phyloP scores from a whole-genome alignment of 2,113 vertebrate genomes.

The Podarcis muralis region DNA sequence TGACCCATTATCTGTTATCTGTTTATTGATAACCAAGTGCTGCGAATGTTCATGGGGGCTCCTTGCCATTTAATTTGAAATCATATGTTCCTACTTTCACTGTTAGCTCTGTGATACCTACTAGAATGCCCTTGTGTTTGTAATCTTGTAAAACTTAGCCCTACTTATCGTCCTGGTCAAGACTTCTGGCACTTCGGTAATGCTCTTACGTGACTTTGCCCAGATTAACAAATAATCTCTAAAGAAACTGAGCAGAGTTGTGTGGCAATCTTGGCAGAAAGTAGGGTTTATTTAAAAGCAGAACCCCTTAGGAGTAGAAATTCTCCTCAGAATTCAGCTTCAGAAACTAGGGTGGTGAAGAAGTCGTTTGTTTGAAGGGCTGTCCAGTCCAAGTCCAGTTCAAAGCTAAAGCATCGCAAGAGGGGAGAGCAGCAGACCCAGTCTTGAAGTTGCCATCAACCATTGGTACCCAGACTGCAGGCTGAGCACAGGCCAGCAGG shows the following conservation, averaged over 20 bases:
- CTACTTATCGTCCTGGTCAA: background rate
- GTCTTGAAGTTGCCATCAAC: too few species aligned
- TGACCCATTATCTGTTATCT: too few species aligned
- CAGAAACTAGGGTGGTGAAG: background rate
- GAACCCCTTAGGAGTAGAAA: background rate
- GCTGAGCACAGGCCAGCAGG: too few species aligned
- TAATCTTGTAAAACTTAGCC: background rate
- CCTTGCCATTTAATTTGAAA: background rate
- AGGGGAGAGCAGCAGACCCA: too few species aligned
- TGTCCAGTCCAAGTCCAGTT: too few species aligned
- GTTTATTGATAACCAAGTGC: too few species aligned
- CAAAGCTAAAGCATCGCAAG: too few species aligned
- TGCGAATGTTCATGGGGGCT: background rate
- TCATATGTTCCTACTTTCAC: background rate
- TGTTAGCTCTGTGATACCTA: background rate
- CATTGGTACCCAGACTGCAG: too few species aligned
- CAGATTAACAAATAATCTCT: too few species aligned
- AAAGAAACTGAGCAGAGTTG: background rate
- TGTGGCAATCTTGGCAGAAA: background rate
- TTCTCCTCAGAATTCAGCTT: background rate
- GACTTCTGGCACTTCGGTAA: background rate
- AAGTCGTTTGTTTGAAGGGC: too few species aligned
- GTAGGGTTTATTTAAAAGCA: background rate
- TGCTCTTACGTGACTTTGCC: background rate
- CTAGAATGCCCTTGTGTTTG: background rate